Base-by-base conservation (phyloP, 2,888 invertebrate genomes). In the Neoitamus cyanurus region DNA sequence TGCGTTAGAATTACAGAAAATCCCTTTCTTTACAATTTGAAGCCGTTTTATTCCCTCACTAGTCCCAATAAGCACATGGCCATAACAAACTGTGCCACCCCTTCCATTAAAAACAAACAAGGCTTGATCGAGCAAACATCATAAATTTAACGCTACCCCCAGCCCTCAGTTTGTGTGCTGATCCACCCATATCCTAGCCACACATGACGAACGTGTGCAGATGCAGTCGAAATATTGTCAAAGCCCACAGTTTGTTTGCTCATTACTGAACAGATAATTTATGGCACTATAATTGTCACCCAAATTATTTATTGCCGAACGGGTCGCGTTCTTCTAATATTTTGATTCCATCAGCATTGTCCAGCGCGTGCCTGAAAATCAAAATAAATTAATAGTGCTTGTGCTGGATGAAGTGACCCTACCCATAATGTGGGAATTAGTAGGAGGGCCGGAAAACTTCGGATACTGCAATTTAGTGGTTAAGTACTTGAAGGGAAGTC, bases 221-320 rank as follows among this genome's bases (percentile, higher is more conserved):
- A 75, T 28, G 42, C 75, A 42, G 13, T 5, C n/a, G 11, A 75
- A 42, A 28, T 75, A 37, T 42, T 75, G 58, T 58, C 20, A 20
- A 15, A 25, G 73, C 78, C 70, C 42, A n/a, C 46, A 20, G 30
- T 78, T 78, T 78, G 31, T 78, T 78, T 78, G 75, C 28, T 75
- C 42, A 25, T 75, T 20, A 25, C 42, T 31, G 42, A 58, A 48
- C 37, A 31, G 37, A 31, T 42, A 78, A 78, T 78, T 78, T 78
- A 78, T 78, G 48, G 46, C 15, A 15, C 78, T 48, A 31, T 78
- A 78, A 78, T 78, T 78, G 78, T 78, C 58, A 48, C 58, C 28
- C n/a, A 15, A 48, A 15, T 31, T 48, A 78, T 58, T 78, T 48
- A 31, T 48, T 48, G n/a, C 6, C n/a, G 30, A 78, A 31, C 13